Base-by-base conservation (phyloP, 92 coral and sea anemone genomes). In the Umimayanthus chanpuru region DNA sequence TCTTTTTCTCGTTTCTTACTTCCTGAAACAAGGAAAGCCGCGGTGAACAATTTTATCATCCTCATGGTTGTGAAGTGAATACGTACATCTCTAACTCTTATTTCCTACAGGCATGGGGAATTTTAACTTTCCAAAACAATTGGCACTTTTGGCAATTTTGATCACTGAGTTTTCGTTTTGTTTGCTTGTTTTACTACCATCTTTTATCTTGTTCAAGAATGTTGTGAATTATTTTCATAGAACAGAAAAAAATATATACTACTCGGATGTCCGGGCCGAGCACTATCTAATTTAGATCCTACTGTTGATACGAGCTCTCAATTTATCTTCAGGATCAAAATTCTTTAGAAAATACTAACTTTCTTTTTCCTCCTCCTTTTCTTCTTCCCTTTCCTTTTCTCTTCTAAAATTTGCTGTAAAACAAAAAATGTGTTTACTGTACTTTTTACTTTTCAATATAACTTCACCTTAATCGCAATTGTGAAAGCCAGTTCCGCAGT, bases 271-370 rank as follows among this genome's bases (percentile, higher is more conserved):
- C 58, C 18, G 58, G 58, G 16, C 2, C 18, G 58, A 9, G 0
- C 58, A 12, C 14, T 12, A 53, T 4, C 58, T 53, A 12, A 53
- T 32, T 32, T 11, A 53, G 58, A 53, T 53, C 68, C 68, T 61
- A 61, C 18, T 12, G 61, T 56, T 56, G 18, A 15, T 47, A 70
- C 36, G 23, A 36, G 28, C 8, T 73, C 5, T 73, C 23, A 36
- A 73, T 29, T 9, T 26, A 56, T 3, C 23, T 3, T 16, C 20
- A 56, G 21, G 23, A 56, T 56, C 23, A 61, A 61, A 61, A 21
- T 61, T 14, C 68, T 61, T 23, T 61, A 18, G 14, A 82, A 36
- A 67, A 82, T 82, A 82, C 86, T 82, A 82, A 82, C 86, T 82
- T 68, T 82, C 64, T 82, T 82, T 70, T 43, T 81, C 76, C 53